Percentiles rank a stretch among this genome's conserved stretches.
Conservation (phyloP, 1,140 invertebrate genomes). For the Meloidogyne exigua region DNA sequence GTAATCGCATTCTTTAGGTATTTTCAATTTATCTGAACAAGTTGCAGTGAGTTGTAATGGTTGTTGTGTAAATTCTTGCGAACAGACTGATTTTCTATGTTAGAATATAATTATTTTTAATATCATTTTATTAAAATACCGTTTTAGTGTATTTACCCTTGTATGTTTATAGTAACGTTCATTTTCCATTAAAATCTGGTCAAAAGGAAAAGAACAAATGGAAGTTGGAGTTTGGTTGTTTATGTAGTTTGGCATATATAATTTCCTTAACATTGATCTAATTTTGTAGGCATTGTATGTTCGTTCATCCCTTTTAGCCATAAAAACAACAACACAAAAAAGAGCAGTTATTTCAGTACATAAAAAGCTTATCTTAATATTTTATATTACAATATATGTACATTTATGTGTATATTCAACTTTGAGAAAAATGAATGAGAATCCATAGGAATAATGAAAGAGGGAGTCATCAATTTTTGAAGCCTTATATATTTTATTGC, state of each 20-base stretch:
- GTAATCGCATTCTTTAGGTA: neutral
- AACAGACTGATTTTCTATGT: neutral
- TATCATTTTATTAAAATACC: slow-evolving; percentile 3
- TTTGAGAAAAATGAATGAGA: slow-evolving; percentile 58
- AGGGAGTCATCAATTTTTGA: slow-evolving; percentile 62
- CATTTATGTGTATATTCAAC: too few species aligned
- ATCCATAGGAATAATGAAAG: slow-evolving; percentile 61
- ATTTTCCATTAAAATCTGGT: slow-evolving; percentile 16
- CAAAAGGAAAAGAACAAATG: neutral
- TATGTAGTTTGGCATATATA: neutral
- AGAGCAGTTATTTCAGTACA: slow-evolving; percentile 51
- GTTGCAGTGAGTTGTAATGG: neutral
- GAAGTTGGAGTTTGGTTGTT: neutral
- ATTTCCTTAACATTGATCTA: slow-evolving; percentile 26
- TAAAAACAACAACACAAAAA: slow-evolving; percentile 45
- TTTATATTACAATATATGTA: neutral
- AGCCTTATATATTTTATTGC: slow-evolving; percentile 59
- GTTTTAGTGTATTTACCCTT: slow-evolving; percentile 17
- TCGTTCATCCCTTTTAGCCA: slow-evolving; percentile 53
- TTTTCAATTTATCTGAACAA: neutral
- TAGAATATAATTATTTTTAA: neutral
- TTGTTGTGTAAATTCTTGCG: neutral
- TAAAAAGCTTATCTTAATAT: slow-evolving; percentile 46
- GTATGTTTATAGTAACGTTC: slow-evolving; percentile 18
- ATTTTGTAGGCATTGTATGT: slow-evolving; percentile 49